Evolutionary conservation across 2,113 vertebrate genomes (phyloP).

Genomic region (Caloenas nicobarica): DNA sequence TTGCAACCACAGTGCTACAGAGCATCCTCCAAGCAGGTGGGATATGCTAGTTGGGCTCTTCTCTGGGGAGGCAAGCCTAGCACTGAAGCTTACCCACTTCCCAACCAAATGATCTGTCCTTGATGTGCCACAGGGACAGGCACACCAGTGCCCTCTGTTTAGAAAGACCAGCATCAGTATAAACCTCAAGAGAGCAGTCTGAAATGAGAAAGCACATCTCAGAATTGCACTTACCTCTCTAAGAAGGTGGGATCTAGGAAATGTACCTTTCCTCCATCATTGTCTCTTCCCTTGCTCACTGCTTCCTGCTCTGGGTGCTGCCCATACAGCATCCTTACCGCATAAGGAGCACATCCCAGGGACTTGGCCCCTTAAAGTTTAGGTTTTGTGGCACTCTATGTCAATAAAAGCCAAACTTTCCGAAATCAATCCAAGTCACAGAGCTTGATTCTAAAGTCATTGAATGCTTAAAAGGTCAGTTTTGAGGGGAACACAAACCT

Average conservation of each 20-base stretch:
- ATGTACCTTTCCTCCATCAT: not conserved
- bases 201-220: not conserved
- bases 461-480: not conserved
- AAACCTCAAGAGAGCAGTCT: not conserved
- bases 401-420: not conserved
- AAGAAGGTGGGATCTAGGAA: not conserved
- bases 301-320: not conserved
- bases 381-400: not conserved
- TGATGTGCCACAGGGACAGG: not conserved
- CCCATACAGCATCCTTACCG: not conserved
- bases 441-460: accelerated
- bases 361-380: not conserved
- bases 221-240: not conserved
- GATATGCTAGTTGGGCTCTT: not conserved
- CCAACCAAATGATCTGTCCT: not conserved
- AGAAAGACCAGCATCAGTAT: not conserved
- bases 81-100: not conserved
- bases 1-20: not conserved
- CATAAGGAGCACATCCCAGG: not conserved
- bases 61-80: not conserved
- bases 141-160: not conserved
- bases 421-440: not conserved
- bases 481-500: not conserved
- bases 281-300: not conserved
- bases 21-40: not conserved